Conservation (phyloP, 2,113 vertebrate species). For the Cinclus mexicanus region DNA sequence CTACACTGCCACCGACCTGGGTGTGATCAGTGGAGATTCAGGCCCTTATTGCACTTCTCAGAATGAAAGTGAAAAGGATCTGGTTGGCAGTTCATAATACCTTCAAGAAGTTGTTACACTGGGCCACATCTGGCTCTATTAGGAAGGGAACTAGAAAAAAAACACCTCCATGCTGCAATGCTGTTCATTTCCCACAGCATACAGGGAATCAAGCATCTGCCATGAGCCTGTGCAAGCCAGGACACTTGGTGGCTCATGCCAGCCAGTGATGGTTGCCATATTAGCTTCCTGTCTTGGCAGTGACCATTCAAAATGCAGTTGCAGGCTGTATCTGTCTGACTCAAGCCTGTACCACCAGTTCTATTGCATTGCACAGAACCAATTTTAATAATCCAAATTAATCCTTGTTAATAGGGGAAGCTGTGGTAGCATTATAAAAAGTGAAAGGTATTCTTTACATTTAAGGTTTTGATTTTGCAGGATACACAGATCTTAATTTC, state of each 20-base stretch:
- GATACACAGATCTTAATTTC: not conserved
- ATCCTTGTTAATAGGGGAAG: constrained; percentile 30
- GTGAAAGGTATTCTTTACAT: not conserved
- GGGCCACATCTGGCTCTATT: not conserved
- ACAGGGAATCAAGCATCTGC: not conserved
- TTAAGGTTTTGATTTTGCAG: not conserved
- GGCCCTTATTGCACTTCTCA: not conserved
- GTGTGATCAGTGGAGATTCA: not conserved
- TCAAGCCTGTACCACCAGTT: constrained; percentile 16
- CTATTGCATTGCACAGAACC: not conserved
- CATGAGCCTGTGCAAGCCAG: not conserved
- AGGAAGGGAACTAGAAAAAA: not conserved
- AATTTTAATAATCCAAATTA: not conserved
- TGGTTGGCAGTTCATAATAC: not conserved
- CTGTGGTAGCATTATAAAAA: not conserved
- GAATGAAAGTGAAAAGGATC: not conserved
- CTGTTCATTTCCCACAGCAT: not conserved
- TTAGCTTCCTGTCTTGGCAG: not conserved
- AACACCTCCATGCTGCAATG: not conserved
- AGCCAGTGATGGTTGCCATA: not conserved
- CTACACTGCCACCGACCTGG: fast-evolving
- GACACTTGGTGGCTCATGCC: not conserved
- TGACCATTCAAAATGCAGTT: not conserved
- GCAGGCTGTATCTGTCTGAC: not conserved
- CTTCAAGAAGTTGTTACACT: not conserved